Evolutionary conservation across 2,113 vertebrate genomes (phyloP).

Genomic region (Sula dactylatra): DNA sequence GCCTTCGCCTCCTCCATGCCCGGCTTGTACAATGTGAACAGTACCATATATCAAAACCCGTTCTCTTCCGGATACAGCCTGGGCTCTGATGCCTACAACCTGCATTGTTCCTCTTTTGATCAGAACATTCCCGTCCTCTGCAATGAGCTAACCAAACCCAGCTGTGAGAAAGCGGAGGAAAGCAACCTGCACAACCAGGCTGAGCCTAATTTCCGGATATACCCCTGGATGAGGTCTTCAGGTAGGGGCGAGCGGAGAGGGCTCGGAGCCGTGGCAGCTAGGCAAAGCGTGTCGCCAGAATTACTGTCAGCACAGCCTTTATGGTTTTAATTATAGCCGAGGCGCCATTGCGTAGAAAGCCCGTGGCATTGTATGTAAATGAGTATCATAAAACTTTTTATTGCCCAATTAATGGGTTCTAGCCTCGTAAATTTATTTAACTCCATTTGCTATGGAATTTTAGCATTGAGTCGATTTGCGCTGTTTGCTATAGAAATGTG

Average conservation of each 20-base stretch:
- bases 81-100: constrained; percentile 82
- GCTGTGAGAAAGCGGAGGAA: constrained; percentile 85
- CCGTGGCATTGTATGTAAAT: constrained; percentile 89
- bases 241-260: constrained; percentile 79
- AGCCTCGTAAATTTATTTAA: constrained; percentile 84
- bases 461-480: constrained; percentile 56
- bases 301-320: constrained; percentile 75
- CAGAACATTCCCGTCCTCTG: constrained; percentile 87
- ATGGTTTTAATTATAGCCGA: constrained; percentile 86
- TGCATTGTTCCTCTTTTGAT: constrained; percentile 86
- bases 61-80: constrained; percentile 83
- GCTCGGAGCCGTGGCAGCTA: constrained; percentile 43
- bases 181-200: constrained; percentile 80
- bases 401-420: constrained; percentile 83
- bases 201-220: constrained; percentile 88
- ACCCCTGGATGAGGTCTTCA: constrained; percentile 92
- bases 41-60: constrained; percentile 81
- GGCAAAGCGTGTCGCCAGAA: constrained; percentile 61
- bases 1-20: constrained; percentile 82
- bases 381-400: constrained; percentile 95
- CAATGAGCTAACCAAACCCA: constrained; percentile 83
- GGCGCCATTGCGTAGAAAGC: constrained; percentile 81
- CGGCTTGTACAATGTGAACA: constrained; percentile 88
- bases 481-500: constrained; percentile 8
- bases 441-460: constrained; percentile 77